These are phyloP conservation scores for Baronia brevicornis DNA, from an alignment of 2,888 invertebrate species.

Conservation along the genomic window DNA sequence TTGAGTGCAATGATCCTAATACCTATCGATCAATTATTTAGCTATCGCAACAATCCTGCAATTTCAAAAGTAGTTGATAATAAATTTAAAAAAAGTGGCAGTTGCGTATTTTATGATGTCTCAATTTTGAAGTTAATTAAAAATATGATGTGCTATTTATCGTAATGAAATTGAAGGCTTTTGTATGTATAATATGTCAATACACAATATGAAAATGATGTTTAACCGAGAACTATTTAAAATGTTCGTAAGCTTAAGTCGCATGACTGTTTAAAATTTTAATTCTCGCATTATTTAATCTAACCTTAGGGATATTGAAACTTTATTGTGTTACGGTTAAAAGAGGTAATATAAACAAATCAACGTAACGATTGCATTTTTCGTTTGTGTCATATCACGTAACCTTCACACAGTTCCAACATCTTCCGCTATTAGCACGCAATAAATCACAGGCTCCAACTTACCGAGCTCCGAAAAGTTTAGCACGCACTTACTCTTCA, in stretches of 20 bases:
- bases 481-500: conserved; percentile 7
- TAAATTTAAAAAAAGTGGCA: not conserved
- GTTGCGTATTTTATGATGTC: not conserved
- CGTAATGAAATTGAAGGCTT: too few relatives aligned
- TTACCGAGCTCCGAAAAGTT: conserved; percentile 5
- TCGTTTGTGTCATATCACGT: conserved; percentile 17
- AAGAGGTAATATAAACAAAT: conserved; percentile 8
- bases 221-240: too few relatives aligned
- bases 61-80: not conserved
- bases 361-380: conserved; percentile 20
- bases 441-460: conserved; percentile 14
- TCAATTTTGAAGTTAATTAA: not conserved
- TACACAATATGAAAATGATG: too few relatives aligned
- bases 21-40: conserved; percentile 20
- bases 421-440: conserved; percentile 24
- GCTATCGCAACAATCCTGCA: conserved; percentile 4
- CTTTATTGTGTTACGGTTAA: conserved; percentile 10
- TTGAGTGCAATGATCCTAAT: conserved; percentile 61
- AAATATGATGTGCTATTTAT: too few relatives aligned
- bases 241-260: too few relatives aligned
- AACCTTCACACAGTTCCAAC: conserved; percentile 29
- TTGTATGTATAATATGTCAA: too few relatives aligned
- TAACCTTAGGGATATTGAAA: conserved; percentile 16
- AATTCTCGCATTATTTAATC: conserved; percentile 22
- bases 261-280: conserved; percentile 1